These are phyloP conservation scores for Pararge aegeria DNA, from an alignment of 1,140 invertebrate species.

Conservation along the genomic window DNA sequence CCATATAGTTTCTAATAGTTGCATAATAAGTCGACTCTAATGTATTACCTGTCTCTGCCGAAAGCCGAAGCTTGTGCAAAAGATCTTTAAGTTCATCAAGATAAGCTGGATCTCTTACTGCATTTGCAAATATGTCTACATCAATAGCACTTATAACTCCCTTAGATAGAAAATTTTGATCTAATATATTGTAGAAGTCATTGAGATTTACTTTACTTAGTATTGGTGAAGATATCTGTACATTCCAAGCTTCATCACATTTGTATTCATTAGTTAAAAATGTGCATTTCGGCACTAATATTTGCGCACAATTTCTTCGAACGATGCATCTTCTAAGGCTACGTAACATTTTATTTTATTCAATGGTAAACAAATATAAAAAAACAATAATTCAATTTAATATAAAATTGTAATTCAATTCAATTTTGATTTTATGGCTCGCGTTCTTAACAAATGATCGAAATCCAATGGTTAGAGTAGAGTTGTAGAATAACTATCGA, in stretches of 20 bases:
- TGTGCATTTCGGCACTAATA: slow-evolving; percentile 27
- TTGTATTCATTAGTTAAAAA: slow-evolving; percentile 84
- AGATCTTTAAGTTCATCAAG: slow-evolving; percentile 86
- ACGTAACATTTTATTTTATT: slow-evolving; percentile 24
- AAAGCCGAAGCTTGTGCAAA: slow-evolving; percentile 85
- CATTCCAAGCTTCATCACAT: slow-evolving; percentile 84
- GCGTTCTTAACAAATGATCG: no score
- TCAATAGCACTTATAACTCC: slow-evolving; percentile 84
- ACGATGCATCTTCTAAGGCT: slow-evolving; percentile 12
- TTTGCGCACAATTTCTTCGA: slow-evolving; percentile 5
- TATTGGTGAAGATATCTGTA: slow-evolving; percentile 81
- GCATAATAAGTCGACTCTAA: slow-evolving; percentile 91
- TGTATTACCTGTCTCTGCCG: slow-evolving; percentile 83
- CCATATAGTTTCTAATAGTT: slow-evolving; percentile 84
- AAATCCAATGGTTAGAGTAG: no score
- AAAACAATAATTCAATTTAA: no score
- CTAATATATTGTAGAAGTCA: slow-evolving; percentile 83
- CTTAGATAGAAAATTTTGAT: slow-evolving; percentile 79
- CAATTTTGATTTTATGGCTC: no score
- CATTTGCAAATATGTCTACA: slow-evolving; percentile 87
- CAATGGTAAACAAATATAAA: not conserved
- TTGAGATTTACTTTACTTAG: slow-evolving; percentile 82
- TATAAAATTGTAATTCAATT: no score
- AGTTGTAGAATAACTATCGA: no score
- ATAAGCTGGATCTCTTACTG: slow-evolving; percentile 72